A percentile compares a stretch with the other conserved stretches of the same genome.
phyloP scores from a whole-genome alignment of 2,797 vertebrate genomes.

The Sorex maritimensis region DNA sequence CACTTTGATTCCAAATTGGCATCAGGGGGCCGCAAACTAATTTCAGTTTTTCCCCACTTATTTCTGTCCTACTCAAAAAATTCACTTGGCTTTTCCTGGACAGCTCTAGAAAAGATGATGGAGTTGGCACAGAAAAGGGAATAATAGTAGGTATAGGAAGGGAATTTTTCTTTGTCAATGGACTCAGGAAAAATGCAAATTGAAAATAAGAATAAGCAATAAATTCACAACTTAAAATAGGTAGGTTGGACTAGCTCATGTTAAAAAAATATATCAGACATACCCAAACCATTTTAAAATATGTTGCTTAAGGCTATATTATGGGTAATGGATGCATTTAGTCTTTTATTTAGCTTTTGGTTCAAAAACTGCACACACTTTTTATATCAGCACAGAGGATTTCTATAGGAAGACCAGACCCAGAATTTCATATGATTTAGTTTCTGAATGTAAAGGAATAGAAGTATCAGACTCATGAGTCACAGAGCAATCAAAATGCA shows the following conservation, averaged over 20 bases:
- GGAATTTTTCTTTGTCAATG: slow-evolving; percentile 22
- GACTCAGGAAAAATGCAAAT: slow-evolving; percentile 2
- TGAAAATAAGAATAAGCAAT: slow-evolving; percentile 47
- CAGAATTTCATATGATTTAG: slow-evolving; percentile 41
- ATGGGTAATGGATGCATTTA: neutral
- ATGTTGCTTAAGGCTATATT: neutral
- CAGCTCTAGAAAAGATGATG: slow-evolving; percentile 63
- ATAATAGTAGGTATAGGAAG: neutral
- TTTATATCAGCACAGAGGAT: neutral
- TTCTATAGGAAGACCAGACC: slow-evolving; percentile 30
- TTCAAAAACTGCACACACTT: slow-evolving; percentile 25
- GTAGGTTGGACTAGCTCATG: neutral
- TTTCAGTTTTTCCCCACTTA: slow-evolving; percentile 66
- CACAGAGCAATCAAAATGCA: neutral
- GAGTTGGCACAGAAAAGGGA: slow-evolving; percentile 20
- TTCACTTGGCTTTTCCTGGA: slow-evolving; percentile 77
- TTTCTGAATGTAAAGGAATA: slow-evolving; percentile 4
- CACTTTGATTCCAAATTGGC: slow-evolving; percentile 81
- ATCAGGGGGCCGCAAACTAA: slow-evolving; percentile 59
- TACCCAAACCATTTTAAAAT: slow-evolving; percentile 66
- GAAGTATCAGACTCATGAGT: slow-evolving; percentile 33
- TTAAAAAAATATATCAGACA: neutral
- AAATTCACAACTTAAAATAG: slow-evolving; percentile 45
- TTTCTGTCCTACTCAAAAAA: slow-evolving; percentile 70
- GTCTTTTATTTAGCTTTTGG: slow-evolving; percentile 42